Evolutionary conservation across 2,797 vertebrate genomes (phyloP).

Genomic region (Scolopax rusticola): DNA sequence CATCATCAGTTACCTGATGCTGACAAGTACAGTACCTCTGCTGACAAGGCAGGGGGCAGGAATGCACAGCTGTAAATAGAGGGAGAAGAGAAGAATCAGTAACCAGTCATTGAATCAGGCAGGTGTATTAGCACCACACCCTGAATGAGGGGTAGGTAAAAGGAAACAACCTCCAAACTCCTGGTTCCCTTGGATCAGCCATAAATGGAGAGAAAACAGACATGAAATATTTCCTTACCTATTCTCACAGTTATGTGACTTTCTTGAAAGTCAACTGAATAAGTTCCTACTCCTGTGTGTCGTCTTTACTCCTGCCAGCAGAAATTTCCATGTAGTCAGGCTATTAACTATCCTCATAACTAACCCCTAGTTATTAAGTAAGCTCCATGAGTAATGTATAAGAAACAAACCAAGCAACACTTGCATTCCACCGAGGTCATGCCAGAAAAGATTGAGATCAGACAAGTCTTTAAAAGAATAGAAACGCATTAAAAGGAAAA

Average conservation of each 20-base stretch:
- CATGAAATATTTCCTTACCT: not conserved
- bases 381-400: not conserved
- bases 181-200: not conserved
- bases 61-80: not conserved
- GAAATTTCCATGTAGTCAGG: not conserved
- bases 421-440: not conserved
- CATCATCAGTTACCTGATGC: not conserved
- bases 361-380: not conserved
- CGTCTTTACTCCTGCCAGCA: not conserved
- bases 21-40: not conserved
- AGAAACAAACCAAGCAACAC: not conserved
- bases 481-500: not conserved
- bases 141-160: not conserved
- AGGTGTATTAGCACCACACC: not conserved
- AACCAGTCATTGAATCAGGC: not conserved
- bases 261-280: not conserved
- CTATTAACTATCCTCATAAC: not conserved
- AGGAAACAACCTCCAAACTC: not conserved
- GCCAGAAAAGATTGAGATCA: not conserved
- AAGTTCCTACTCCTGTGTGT: not conserved
- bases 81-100: not conserved
- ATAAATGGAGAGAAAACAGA: not conserved
- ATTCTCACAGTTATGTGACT: not conserved
- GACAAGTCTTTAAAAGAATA: not conserved
- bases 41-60: not conserved